Evolutionary conservation across 1,140 invertebrate species (phyloP).

Genomic region (Aphidius gifuensis): DNA sequence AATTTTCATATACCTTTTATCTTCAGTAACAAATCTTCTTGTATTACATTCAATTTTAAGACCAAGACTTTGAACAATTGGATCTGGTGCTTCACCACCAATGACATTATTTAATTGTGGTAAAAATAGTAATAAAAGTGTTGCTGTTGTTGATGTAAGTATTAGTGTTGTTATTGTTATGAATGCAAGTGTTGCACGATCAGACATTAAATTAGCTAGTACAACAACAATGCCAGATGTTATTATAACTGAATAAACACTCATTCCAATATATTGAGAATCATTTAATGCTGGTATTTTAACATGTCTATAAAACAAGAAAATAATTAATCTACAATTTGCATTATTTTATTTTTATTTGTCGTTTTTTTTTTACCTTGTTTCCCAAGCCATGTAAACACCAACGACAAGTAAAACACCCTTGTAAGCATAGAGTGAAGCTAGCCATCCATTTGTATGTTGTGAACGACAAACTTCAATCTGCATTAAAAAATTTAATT

Average conservation of each 20-base stretch:
- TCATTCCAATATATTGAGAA: constrained; percentile 93
- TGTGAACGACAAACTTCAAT: constrained; percentile 83
- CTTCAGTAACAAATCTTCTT: constrained; percentile 69
- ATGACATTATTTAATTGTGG: constrained; percentile 74
- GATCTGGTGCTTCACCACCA: constrained; percentile 67
- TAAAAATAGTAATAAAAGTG: constrained; percentile 80
- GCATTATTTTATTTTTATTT: not conserved
- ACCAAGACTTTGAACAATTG: constrained; percentile 82
- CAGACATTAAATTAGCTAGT: constrained; percentile 79
- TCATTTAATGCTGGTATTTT: constrained; percentile 97
- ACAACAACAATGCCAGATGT: constrained; percentile 82
- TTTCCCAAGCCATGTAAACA: constrained; percentile 98
- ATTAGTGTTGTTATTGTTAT: constrained; percentile 80
- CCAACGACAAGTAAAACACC: constrained; percentile 82
- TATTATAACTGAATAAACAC: constrained; percentile 88
- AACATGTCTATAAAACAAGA: constrained; percentile 66
- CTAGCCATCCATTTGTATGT: constrained; percentile 82
- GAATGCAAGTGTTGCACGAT: constrained; percentile 80
- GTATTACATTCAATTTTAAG: constrained; percentile 86
- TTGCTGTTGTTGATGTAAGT: constrained; percentile 80
- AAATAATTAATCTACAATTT: not conserved
- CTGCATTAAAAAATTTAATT: constrained; percentile 48
- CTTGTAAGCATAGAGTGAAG: constrained; percentile 85
- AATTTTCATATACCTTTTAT: constrained; percentile 59
- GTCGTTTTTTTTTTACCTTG: constrained; percentile 54